Evolutionary conservation across 1,140 invertebrate species (phyloP).

Genomic region (Drosophila aff.): DNA sequence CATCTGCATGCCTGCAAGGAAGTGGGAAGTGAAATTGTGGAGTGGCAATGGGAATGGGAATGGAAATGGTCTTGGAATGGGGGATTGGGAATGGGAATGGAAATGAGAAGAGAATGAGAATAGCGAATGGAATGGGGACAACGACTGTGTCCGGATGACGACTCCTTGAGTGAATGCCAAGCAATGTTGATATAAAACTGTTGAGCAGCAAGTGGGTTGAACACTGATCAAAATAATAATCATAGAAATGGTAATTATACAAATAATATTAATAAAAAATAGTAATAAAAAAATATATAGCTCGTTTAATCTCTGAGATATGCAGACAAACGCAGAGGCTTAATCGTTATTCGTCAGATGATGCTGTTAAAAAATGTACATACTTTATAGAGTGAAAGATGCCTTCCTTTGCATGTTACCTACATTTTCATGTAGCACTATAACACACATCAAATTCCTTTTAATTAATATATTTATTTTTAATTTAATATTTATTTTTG

Average conservation of each 20-base stretch:
- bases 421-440: too few species aligned
- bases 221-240: conserved; percentile 1
- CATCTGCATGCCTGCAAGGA: conserved; percentile 54
- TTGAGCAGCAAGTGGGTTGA: conserved; percentile 40
- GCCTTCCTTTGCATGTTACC: too few species aligned
- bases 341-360: too few species aligned
- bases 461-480: too few species aligned
- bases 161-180: conserved; percentile 46
- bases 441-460: too few species aligned
- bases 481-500: background rate
- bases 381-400: background rate
- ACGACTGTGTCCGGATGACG: conserved; percentile 34
- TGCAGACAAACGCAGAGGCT: too few species aligned
- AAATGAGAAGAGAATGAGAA: conserved; percentile 12
- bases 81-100: conserved; percentile 1
- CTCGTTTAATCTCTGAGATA: too few species aligned
- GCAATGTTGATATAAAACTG: conserved; percentile 45
- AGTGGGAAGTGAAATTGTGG: conserved; percentile 53
- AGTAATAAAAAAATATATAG: too few species aligned
- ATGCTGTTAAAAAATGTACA: too few species aligned
- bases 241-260: too few species aligned
- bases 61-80: conserved; percentile 6
- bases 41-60: conserved; percentile 15
- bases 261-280: too few species aligned
- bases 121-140: conserved; percentile 24